Evolutionary conservation across 2,113 vertebrate species (phyloP).

Genomic region (Terrapene triunguis): DNA sequence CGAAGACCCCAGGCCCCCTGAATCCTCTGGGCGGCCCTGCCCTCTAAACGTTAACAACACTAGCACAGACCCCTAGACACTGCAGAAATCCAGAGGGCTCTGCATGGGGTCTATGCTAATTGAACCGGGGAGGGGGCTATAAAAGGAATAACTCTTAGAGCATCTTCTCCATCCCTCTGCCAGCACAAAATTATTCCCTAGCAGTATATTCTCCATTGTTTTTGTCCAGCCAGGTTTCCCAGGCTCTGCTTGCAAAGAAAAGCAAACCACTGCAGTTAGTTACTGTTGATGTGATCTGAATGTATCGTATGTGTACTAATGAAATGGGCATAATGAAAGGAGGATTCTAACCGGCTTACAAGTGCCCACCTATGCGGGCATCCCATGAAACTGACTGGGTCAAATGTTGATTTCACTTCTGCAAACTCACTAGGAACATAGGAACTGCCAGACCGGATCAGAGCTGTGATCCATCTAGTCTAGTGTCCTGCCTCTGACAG

Average conservation of each 20-base stretch:
- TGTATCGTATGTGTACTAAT: fast-evolving
- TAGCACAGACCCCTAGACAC: not conserved
- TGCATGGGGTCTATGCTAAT: not conserved
- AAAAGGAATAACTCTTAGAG: too few relatives aligned
- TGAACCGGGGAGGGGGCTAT: not conserved
- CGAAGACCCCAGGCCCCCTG: too few relatives aligned
- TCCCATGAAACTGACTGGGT: not conserved
- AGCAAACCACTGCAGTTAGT: not conserved
- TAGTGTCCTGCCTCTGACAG: not conserved
- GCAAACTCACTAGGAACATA: fast-evolving
- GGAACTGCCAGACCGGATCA: not conserved
- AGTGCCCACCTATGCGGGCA: fast-evolving
- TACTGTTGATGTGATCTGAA: fast-evolving
- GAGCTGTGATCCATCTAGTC: fast-evolving
- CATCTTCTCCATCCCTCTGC: not conserved
- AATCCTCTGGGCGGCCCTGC: too few relatives aligned
- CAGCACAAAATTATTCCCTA: not conserved
- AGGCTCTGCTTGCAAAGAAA: not conserved
- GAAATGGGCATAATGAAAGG: not conserved
- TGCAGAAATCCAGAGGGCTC: not conserved
- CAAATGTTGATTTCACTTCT: not conserved
- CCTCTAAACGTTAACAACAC: fast-evolving
- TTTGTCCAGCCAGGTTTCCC: not conserved
- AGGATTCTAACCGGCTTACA: not conserved
- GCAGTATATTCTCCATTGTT: not conserved